These are phyloP conservation scores for Labia minor DNA, from an alignment of 2,888 invertebrate species.

Conservation along the genomic window DNA sequence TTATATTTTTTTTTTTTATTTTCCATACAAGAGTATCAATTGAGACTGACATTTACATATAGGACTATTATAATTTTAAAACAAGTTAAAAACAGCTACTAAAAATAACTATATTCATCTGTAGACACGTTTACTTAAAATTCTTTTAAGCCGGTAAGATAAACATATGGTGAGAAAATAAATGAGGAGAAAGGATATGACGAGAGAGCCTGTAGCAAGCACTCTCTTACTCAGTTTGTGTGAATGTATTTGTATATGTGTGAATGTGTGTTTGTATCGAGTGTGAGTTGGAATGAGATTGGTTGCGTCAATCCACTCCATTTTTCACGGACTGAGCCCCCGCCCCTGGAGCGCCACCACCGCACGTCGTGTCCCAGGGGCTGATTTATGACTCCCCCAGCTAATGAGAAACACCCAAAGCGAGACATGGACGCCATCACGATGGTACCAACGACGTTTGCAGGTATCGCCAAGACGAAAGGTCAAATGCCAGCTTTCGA, in stretches of 20 bases:
- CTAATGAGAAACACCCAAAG: conserved; percentile 8
- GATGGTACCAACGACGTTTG: background rate
- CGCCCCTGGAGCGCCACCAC: conserved; percentile 7
- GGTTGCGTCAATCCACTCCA: too few relatives aligned
- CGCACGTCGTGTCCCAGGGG: background rate
- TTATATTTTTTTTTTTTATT: too few relatives aligned
- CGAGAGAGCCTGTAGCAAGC: background rate
- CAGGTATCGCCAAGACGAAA: too few relatives aligned
- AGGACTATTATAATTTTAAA: background rate
- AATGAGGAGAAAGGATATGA: background rate
- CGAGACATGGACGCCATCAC: background rate
- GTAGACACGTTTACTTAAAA: background rate
- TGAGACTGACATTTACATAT: too few relatives aligned
- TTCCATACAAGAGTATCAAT: too few relatives aligned
- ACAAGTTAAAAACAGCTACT: background rate
- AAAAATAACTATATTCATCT: conserved; percentile 5
- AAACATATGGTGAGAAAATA: conserved; percentile 4
- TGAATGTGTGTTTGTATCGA: too few relatives aligned
- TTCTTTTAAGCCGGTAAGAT: background rate
- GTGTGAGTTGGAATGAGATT: too few relatives aligned
- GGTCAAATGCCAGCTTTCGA: too few relatives aligned
- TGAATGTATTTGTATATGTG: too few relatives aligned
- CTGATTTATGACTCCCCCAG: background rate
- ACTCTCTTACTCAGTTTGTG: too few relatives aligned
- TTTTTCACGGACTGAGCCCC: background rate